Evolutionary conservation across 2,888 invertebrate species (phyloP), one percentile per base, ranked within the genome.

Genomic region (Leptopilina myrica): DNA sequence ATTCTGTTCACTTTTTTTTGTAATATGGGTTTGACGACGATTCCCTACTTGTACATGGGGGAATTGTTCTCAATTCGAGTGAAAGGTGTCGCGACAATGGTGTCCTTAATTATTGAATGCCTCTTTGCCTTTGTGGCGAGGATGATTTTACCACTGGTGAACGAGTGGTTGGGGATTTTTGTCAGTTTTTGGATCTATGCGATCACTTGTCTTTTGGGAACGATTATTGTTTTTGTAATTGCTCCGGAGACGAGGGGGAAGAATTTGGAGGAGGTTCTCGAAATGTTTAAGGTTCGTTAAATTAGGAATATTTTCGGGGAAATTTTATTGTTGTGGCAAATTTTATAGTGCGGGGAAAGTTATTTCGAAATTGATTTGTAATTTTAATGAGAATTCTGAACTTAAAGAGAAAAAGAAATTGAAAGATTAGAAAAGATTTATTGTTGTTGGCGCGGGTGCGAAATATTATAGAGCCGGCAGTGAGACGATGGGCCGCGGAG

Each of bases 1-100:
- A 93, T 94, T 49, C 92, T 93, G 82, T 95, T 66, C 11, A 46
- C 43, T 5, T 66, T 66, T 1, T 43, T 43, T 9, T 66, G 66
- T 15, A 66, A 66, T 40, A 46, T 66, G 15, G 66, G 66, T 46
- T 15, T 66, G 15, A 46, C 66, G 11, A 66, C n/a, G n/a, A 15
- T 66, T 3, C 66, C 66, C 11, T 46, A 43, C 11, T 46, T 66
- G 9, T 66, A 46, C 15, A 43, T 43, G 43, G 66, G 66, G 4
- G 66, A 66, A 46, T 12, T 66, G n/a, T 66, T 66, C 15, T 46
- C 66, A 0, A 66, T 66, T n/a, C 43, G 43, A 15, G 46, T 66
- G 9, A 66, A 66, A 46, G 43, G 66, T 8, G n/a, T 59, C 7
- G 59, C 59, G 5, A 59, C 59, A 7, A 59, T 15, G n/a, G 14